These are phyloP conservation scores for Zele albiditarsus DNA, from an alignment of 2,888 invertebrate species.

Conservation along the genomic window DNA sequence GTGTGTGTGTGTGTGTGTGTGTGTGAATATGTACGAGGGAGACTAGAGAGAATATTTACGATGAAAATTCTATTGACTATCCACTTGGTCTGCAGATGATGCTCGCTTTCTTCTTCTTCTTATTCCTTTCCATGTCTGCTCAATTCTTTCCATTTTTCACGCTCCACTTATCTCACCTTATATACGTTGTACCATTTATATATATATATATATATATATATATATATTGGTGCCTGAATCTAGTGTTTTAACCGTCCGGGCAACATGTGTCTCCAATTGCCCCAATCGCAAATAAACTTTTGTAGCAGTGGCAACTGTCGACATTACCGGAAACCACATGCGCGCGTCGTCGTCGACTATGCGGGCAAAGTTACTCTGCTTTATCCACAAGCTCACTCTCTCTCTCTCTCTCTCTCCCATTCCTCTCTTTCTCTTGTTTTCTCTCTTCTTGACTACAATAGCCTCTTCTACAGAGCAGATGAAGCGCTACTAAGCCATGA, in stretches of 20 bases:
- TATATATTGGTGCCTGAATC: background rate
- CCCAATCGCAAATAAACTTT: conserved; percentile 58
- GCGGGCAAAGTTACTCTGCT: conserved; percentile 38
- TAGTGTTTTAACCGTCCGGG: conserved; percentile 46
- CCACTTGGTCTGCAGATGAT: conserved; percentile 8
- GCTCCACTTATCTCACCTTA: background rate
- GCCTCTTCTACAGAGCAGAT: conserved; percentile 28
- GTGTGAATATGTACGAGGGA: background rate
- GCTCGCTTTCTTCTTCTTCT: background rate
- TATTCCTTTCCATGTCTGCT: conserved; percentile 11
- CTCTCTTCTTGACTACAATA: conserved; percentile 3
- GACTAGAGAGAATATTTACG: conserved; percentile 10
- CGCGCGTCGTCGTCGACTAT: conserved; percentile 25
- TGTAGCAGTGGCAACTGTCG: conserved; percentile 28
- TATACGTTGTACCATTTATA: background rate
- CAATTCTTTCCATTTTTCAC: conserved; percentile 19
- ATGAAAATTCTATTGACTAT: conserved; percentile 27
- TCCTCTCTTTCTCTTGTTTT: background rate
- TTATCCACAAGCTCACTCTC: conserved; percentile 24
- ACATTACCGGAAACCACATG: conserved; percentile 41
- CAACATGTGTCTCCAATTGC: conserved; percentile 58
- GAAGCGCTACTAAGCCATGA: conserved; percentile 32
- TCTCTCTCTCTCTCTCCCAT: background rate
- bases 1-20: background rate
- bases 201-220: conserved; percentile 4